Evolutionary conservation across 2,797 vertebrate genomes (phyloP).

Genomic region (Mergus octosetaceus): DNA sequence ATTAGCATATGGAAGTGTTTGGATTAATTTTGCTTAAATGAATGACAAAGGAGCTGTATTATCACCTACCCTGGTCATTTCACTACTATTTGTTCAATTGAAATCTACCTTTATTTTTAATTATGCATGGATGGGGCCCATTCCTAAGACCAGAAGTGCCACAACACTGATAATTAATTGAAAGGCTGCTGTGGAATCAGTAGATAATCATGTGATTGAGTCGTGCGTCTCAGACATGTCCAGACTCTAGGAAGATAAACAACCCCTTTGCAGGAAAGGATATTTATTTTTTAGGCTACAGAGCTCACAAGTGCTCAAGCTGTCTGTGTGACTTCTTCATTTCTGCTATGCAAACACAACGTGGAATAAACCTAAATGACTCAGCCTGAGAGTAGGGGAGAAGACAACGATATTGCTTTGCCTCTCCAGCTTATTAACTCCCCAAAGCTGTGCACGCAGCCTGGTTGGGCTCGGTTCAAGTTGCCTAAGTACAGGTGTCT

Average conservation of each 20-base stretch:
- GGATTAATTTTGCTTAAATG: slow-evolving; percentile 51
- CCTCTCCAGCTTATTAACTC: background rate
- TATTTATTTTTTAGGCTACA: background rate
- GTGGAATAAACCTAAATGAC: background rate
- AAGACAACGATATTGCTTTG: background rate
- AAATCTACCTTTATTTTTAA: background rate
- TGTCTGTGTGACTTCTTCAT: background rate
- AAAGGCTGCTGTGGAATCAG: background rate
- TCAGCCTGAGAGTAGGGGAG: background rate
- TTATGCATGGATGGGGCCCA: background rate
- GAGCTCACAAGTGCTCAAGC: background rate
- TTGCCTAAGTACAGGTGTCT: background rate
- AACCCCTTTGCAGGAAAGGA: background rate
- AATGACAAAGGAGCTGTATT: slow-evolving; percentile 19
- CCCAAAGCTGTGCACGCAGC: background rate
- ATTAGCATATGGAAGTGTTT: slow-evolving; percentile 61
- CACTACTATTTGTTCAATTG: slow-evolving; percentile 6
- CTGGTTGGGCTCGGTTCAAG: background rate
- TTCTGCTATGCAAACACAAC: background rate
- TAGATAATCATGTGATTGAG: background rate
- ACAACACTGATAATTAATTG: slow-evolving; percentile 14
- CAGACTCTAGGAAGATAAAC: background rate
- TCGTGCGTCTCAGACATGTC: background rate
- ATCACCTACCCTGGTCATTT: background rate
- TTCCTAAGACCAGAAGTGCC: slow-evolving; percentile 1